Base-by-base conservation (phyloP, 2,888 invertebrate genomes). In the Epirrhoe alternata region DNA sequence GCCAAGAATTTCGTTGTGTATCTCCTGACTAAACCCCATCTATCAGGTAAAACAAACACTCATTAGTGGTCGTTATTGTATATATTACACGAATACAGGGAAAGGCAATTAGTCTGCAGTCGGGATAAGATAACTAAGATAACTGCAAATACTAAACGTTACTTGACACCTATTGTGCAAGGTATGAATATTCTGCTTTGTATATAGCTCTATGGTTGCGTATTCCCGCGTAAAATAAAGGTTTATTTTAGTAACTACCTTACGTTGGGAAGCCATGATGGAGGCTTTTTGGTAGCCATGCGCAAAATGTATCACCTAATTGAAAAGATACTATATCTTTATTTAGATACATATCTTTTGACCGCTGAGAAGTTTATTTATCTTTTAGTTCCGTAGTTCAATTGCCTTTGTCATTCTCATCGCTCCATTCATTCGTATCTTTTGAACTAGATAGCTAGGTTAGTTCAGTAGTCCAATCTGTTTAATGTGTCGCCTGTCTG, bases 81-180 rank as follows among this genome's bases (percentile, higher is more conserved):
- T 84, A 82, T 85, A 87, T 86, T 87, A 90, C 91, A 90, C 81
- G 79, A 86, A 87, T 86, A 90, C 91, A 90, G 83, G 79, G 86
- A 88, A 91, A 91, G 78, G 86, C 91, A 89, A 91, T 92, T 92
- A 92, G 89, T 78, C 86, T 88, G 86, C 81, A 83, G 78, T 77
- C 73, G 78, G 79, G 86, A 87, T 89, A 86, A 88, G 88, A 86
- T 86, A 82, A 86, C 85, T 88, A 85, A 88, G 88, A 86, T 86
- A 82, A 87, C 85, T 80, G 81, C 82, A 90, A 88, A 87, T 83
- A 86, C 82, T 81, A 81, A 77, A 75, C 77, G 88, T 85, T 85
- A 88, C 85, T 85, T 81, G 88, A 89, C 88, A 88, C 89, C 86
- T 82, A 69, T 71, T 71, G 73, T 71, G 67, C 64, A 58, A 45